Evolutionary conservation across 2,113 vertebrate genomes (phyloP).

Genomic region (Gasterosteus aculeatus): DNA sequence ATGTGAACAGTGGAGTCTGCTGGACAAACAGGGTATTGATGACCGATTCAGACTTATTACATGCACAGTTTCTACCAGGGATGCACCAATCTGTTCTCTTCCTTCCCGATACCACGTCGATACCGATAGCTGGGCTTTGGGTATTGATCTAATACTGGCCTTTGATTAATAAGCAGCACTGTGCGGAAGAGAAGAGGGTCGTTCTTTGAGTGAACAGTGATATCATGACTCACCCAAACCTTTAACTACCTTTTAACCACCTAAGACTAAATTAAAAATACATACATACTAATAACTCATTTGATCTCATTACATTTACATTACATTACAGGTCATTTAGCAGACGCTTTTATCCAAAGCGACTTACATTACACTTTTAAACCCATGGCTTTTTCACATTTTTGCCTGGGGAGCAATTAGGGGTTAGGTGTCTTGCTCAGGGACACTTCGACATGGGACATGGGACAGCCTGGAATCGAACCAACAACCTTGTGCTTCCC

Average conservation of each 20-base stretch:
- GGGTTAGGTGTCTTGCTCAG: too few species aligned
- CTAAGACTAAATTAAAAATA: not conserved
- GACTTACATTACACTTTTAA: too few species aligned
- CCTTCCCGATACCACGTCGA: not conserved
- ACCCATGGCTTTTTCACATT: too few species aligned
- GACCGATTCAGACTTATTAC: not conserved
- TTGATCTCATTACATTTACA: too few species aligned
- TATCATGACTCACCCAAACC: too few species aligned
- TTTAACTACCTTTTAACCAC: not conserved
- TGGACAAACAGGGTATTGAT: slow-evolving; percentile 27
- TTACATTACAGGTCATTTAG: too few species aligned
- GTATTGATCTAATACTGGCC: not conserved
- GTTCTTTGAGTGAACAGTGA: not conserved
- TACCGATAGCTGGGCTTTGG: not conserved
- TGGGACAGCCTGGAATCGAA: too few species aligned
- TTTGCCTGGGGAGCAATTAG: too few species aligned
- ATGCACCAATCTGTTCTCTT: not conserved
- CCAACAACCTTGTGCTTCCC: too few species aligned
- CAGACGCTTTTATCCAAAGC: too few species aligned
- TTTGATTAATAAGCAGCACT: not conserved
- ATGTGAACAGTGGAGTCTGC: slow-evolving; percentile 37
- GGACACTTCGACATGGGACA: too few species aligned
- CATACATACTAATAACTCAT: not conserved
- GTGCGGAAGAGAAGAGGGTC: not conserved
- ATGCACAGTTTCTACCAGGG: not conserved